phyloP scores from a whole-genome alignment of 2,797 vertebrate genomes.

The Characodon lateralis region DNA sequence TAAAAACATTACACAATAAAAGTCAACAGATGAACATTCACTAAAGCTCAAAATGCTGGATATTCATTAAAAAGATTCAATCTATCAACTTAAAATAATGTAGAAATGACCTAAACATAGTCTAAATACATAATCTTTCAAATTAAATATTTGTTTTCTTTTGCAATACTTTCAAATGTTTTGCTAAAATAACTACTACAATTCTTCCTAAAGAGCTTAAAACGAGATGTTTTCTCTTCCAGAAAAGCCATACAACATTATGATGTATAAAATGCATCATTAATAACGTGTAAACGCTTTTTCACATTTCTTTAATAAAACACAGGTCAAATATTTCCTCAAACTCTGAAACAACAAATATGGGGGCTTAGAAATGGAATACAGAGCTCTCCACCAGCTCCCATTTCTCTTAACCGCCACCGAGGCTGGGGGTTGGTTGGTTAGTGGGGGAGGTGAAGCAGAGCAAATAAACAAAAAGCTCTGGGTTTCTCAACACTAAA shows the following conservation, averaged over 20 bases:
- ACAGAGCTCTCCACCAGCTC: conserved; percentile 80
- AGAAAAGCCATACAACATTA: background rate
- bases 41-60: background rate
- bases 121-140: background rate
- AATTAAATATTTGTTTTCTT: background rate
- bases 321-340: conserved; percentile 25
- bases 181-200: background rate
- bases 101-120: background rate
- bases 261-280: background rate
- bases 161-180: background rate
- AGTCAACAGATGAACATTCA: background rate
- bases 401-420: conserved; percentile 79
- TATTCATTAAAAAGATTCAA: background rate
- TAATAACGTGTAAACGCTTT: background rate
- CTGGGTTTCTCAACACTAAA: conserved; percentile 53
- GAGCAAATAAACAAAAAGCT: conserved; percentile 65
- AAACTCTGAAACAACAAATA: conserved; percentile 71
- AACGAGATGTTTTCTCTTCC: background rate
- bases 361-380: conserved; percentile 84
- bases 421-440: conserved; percentile 65
- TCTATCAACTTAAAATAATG: background rate
- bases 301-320: background rate
- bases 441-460: conserved; percentile 76
- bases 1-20: background rate
- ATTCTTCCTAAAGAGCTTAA: background rate